A percentile compares a stretch with the other conserved stretches of the same genome.
These are phyloP conservation scores for Chitala chitala DNA, from an alignment of 2,113 vertebrate genomes.

Conservation along the genomic window DNA sequence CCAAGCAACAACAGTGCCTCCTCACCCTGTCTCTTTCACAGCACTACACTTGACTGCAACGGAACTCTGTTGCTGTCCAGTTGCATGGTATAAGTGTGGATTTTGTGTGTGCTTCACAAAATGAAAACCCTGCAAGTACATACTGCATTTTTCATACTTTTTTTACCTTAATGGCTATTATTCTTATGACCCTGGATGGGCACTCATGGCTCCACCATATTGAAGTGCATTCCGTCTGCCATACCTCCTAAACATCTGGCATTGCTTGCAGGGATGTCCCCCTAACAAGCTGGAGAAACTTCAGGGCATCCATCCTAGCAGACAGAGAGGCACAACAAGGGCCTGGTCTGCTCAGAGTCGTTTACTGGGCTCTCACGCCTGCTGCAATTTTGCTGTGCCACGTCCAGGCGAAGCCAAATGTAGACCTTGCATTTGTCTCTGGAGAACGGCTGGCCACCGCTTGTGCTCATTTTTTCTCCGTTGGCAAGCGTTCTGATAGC, in stretches of 20 bases:
- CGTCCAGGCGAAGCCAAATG: slow-evolving; percentile 57
- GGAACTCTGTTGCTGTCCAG: slow-evolving; percentile 7
- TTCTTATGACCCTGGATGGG: slow-evolving; percentile 45
- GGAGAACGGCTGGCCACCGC: neutral
- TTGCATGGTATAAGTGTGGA: neutral
- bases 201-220: slow-evolving; percentile 46
- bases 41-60: neutral
- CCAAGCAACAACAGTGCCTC: too few species aligned
- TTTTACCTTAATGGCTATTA: slow-evolving; percentile 47
- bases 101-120: neutral
- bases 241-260: slow-evolving; percentile 69
- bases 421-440: slow-evolving; percentile 18
- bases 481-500: slow-evolving; percentile 51
- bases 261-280: slow-evolving; percentile 63
- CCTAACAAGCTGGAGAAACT: slow-evolving; percentile 56
- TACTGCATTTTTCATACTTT: neutral
- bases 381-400: slow-evolving; percentile 55
- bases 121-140: neutral
- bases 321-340: slow-evolving; percentile 64
- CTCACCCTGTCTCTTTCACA: too few species aligned
- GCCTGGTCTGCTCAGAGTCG: slow-evolving; percentile 55
- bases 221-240: slow-evolving; percentile 63
- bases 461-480: slow-evolving; percentile 30
- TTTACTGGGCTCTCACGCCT: slow-evolving; percentile 56
- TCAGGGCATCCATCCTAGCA: slow-evolving; percentile 67